These are phyloP conservation scores for Nowickia ferox DNA, from an alignment of 2,888 invertebrate genomes.

Conservation along the genomic window DNA sequence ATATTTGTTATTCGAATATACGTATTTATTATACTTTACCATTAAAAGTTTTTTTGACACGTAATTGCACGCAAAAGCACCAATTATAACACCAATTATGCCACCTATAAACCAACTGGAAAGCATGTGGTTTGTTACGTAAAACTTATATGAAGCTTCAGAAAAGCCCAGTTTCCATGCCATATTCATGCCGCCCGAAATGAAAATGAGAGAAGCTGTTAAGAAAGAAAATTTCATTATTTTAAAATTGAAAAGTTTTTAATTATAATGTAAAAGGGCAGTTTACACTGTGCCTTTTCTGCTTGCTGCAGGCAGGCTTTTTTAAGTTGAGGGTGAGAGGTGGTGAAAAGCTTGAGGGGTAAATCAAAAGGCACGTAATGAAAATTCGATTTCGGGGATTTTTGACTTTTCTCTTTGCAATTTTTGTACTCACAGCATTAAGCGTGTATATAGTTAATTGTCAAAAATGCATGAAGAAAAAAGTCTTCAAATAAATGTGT, in stretches of 20 bases:
- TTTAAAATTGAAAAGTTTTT: no score
- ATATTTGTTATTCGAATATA: not conserved
- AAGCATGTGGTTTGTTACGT: constrained; percentile 53
- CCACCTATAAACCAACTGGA: constrained; percentile 80
- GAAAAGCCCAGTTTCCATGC: constrained; percentile 60
- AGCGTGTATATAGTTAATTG: no score
- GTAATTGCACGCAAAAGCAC: constrained; percentile 73
- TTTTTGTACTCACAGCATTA: no score
- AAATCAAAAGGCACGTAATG: no score
- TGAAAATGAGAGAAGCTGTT: constrained; percentile 76
- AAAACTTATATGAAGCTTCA: not conserved
- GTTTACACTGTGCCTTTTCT: no score
- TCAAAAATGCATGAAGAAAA: no score
- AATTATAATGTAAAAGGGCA: not conserved
- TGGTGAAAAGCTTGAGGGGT: no score
- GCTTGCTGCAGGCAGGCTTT: no score
- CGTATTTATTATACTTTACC: constrained; percentile 72
- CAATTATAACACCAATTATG: constrained; percentile 77
- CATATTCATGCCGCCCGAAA: constrained; percentile 78
- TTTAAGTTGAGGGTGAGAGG: no score
- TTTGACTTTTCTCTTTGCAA: no score
- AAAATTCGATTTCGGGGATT: no score
- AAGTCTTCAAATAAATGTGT: no score
- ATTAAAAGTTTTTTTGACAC: constrained; percentile 76
- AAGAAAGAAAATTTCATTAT: not conserved